These are phyloP conservation scores for Tyria jacobaeae DNA, from an alignment of 2,888 invertebrate genomes.

Conservation along the genomic window DNA sequence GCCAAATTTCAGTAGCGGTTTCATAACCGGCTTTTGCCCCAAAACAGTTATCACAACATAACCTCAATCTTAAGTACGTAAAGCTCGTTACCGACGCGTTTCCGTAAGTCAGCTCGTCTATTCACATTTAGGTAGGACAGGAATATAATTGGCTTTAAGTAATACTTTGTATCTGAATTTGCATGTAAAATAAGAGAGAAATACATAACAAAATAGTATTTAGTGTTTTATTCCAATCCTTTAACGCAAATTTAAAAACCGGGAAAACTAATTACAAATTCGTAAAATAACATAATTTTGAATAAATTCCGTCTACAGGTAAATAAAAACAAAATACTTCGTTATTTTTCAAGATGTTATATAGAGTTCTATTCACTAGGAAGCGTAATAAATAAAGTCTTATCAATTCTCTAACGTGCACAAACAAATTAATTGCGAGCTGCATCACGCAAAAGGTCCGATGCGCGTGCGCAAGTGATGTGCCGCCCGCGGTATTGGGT, in stretches of 20 bases:
- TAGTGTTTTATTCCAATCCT: conserved; percentile 80
- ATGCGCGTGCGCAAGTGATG: conserved; percentile 73
- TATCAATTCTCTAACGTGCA: conserved; percentile 60
- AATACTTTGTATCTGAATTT: conserved; percentile 60
- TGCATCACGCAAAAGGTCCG: conserved; percentile 73
- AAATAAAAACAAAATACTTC: neutral
- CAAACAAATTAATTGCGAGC: conserved; percentile 65
- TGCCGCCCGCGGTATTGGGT: conserved; percentile 79
- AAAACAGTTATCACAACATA: conserved; percentile 85
- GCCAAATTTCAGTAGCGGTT: conserved; percentile 58
- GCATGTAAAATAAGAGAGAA: conserved; percentile 65
- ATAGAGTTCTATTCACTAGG: conserved; percentile 40
- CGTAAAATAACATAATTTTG: conserved; percentile 13
- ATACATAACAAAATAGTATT: conserved; percentile 71
- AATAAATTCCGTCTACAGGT: neutral
- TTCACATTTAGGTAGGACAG: conserved; percentile 53
- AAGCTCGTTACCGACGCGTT: conserved; percentile 74
- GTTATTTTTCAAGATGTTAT: conserved; percentile 4
- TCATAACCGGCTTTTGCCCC: conserved; percentile 73
- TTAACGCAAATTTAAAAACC: conserved; percentile 34
- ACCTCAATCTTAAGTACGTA: conserved; percentile 80
- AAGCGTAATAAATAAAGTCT: conserved; percentile 59
- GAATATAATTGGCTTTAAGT: conserved; percentile 74
- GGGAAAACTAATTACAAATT: conserved; percentile 15
- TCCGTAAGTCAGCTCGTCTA: conserved; percentile 51